Evolutionary conservation across 2,113 vertebrate genomes (phyloP).

Genomic region (Octodon degus): DNA sequence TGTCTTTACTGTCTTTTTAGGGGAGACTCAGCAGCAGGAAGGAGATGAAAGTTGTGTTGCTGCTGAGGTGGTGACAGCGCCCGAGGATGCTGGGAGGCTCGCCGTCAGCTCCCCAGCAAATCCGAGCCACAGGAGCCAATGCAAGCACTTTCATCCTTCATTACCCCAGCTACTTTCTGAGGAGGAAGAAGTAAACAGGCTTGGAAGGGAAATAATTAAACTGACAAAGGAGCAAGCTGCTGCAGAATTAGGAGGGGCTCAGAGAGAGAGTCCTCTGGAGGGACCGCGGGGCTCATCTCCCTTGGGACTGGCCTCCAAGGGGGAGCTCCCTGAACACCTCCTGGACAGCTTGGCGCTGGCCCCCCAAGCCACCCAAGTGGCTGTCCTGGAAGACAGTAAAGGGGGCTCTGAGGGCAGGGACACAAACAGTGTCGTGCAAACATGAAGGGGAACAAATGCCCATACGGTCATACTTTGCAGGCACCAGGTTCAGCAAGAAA

Average conservation of each 20-base stretch:
- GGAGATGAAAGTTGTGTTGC: slow-evolving; percentile 81
- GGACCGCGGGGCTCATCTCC: slow-evolving; percentile 65
- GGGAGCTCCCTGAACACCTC: slow-evolving; percentile 72
- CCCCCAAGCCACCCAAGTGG: slow-evolving; percentile 35
- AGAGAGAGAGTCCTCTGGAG: slow-evolving; percentile 54
- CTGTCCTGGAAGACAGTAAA: slow-evolving; percentile 39
- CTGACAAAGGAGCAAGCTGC: slow-evolving; percentile 81
- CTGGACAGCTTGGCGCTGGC: slow-evolving; percentile 71
- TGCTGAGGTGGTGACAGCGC: slow-evolving; percentile 82
- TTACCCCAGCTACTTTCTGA: slow-evolving; percentile 79
- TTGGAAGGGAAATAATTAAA: slow-evolving; percentile 83
- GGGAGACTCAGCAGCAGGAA: slow-evolving; percentile 85
- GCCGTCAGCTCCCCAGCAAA: slow-evolving; percentile 79
- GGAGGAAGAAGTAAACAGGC: slow-evolving; percentile 83
- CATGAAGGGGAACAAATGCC: slow-evolving; percentile 7
- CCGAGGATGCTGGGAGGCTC: slow-evolving; percentile 78
- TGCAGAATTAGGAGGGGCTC: slow-evolving; percentile 81
- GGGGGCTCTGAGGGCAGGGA: slow-evolving; percentile 40
- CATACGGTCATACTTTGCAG: fast-evolving
- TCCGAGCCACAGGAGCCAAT: slow-evolving; percentile 84
- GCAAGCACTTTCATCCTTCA: slow-evolving; percentile 84
- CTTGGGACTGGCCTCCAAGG: slow-evolving; percentile 66
- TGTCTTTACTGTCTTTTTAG: slow-evolving; percentile 86
- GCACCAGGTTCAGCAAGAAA: fast-evolving
- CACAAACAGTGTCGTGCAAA: slow-evolving; percentile 7